These are phyloP conservation scores for Oscheius myriophilus DNA, from an alignment of 2,888 invertebrate species.

Conservation along the genomic window DNA sequence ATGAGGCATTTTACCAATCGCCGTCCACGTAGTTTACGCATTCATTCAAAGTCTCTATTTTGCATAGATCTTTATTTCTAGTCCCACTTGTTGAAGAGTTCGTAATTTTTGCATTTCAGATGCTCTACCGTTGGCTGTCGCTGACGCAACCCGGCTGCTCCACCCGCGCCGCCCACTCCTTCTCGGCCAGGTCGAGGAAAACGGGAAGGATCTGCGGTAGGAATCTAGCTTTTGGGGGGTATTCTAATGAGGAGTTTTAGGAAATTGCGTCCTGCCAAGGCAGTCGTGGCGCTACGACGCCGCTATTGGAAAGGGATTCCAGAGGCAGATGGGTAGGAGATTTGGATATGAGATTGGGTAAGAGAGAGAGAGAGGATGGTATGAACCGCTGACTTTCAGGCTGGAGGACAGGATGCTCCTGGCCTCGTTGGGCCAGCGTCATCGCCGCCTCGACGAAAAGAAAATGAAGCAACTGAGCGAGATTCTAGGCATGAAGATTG, in stretches of 20 bases:
- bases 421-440: conserved; percentile 34
- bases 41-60: no score
- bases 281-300: conserved; percentile 29
- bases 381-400: conserved; percentile 2
- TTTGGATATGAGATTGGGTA: conserved; percentile 46
- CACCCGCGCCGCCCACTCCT: neutral
- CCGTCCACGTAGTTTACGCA: no score
- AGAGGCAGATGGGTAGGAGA: conserved; percentile 35
- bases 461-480: conserved; percentile 40
- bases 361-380: neutral
- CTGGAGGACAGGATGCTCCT: conserved; percentile 41
- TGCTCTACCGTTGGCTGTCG: neutral
- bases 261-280: conserved; percentile 27
- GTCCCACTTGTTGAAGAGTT: no score
- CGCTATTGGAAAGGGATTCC: conserved; percentile 41
- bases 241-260: no score
- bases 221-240: no score
- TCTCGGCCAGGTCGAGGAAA: neutral
- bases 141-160: neutral
- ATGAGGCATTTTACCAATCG: no score
- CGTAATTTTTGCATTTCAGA: no score
- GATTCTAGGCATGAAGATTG: conserved; percentile 24
- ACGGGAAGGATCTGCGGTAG: conserved; percentile 22
- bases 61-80: no score
- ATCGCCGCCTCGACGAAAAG: conserved; percentile 46